Base-by-base conservation (phyloP, 2,888 invertebrate species). In the Morinoia aosen region DNA sequence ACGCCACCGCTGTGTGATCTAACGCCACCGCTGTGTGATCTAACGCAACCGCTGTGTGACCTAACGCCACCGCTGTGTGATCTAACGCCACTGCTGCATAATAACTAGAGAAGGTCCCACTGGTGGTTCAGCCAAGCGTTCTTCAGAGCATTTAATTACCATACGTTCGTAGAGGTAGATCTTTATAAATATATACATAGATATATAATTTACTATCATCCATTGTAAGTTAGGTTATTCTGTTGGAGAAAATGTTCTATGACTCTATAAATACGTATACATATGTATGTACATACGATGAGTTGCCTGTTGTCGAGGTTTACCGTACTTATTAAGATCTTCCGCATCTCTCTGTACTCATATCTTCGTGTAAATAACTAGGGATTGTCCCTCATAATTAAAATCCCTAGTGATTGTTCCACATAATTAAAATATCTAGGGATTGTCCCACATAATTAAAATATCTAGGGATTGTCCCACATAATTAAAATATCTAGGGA, bases 281-380 rank as follows among this genome's bases (percentile, higher is more conserved):
- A 96, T 96, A 96, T 96, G 88, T 95, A 39, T 96, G 90, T 95
- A 96, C 88, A 96, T 96, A 96, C 8, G 40, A 90, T 40, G 40
- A 93, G 58, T 93, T 93, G 57, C 57, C 93, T 56, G 56, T 93
- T 93, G 93, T 93, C 93, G 33, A 25, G 93, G 93, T 93, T 90
- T 93, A 93, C 93, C 93, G 56, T 93, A 93, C 10, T 33, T 56
- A 48, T 57, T 93, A 93, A 14, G 14, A 57, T 76, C 95, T 76
- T 88, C 58, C 57, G 93, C 57, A 93, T 93, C 93, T 93, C 93
- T 93, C 93, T 93, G 93, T 93, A 93, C 93, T 93, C 93, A 93
- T 93, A 93, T 93, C 93, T 56, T 93, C 57, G 93, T 93, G 93
- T 93, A 93, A 56, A 93, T 93, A 93, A 57, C 48, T 93, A 93